Base-by-base conservation (phyloP, 1,140 invertebrate species). In the Drosophila quadrilineata region DNA sequence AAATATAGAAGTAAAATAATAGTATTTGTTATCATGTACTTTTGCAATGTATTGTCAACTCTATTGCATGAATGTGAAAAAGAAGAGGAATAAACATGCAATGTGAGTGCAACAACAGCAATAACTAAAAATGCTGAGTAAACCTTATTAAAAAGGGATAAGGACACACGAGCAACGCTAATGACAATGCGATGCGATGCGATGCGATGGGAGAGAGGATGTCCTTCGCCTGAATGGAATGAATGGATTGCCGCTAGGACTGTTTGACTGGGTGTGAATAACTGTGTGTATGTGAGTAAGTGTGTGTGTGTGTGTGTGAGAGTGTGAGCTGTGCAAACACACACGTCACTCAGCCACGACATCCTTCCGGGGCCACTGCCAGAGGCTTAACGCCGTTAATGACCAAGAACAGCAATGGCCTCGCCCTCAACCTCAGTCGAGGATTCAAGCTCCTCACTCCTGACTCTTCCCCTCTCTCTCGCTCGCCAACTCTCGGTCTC, bases 131-230 rank as follows among this genome's bases (percentile, higher is more conserved):
- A 75, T 84, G 79, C 79, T 84, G 79, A 84, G 79, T 85, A 84
- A 84, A 84, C 79, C 79, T 84, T 84, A 84, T 84, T 84, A 84
- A 84, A 84, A 84, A 84, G 79, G 79, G 79, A 84, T 84, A 84
- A 84, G 70, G 74, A 71, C 66, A 54, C 70, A 73, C 73, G 77
- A 76, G 73, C 57, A 73, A 63, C 76, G 76, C 76, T 82, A 82
- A 82, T 82, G 76, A 82, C 76, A 82, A 82, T 63, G 76, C 73
- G 60, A n/a, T 48, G 40, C 59, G 28, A 75, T 63, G n/a, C n/a
- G 56, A 43, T 71, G 46, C 19, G 8, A 22, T 28, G 33, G 19
- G 29, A 5, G 29, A 49, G 9, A 21, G 48, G 8, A 35, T 24
- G 45, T 31, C n/a, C n/a, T n/a, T n/a, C n/a, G n/a, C n/a, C 26